Evolutionary conservation across 2,113 vertebrate species (phyloP), one percentile per base, ranked within the genome.

Genomic region (Lasiurus cinereus): DNA sequence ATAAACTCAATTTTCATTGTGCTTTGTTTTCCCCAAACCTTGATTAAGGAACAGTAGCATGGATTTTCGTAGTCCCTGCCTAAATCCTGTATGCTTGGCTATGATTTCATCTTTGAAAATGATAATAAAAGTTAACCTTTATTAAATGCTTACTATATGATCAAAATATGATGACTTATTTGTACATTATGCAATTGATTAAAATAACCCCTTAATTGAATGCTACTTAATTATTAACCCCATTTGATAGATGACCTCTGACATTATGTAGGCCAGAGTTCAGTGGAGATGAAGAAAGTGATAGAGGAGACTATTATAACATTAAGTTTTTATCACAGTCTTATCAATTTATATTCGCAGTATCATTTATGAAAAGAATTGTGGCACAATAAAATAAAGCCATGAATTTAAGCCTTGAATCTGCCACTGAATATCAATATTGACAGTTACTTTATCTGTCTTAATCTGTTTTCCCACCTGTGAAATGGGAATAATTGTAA

Each of bases 101-200:
- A 48, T 59, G 24, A 83, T 89, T 78, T 73, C 33, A 52, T 70
- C 11, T 80, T 67, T 95, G 66, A 52, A 88, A 91, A 72, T 50
- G 87, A 78, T 14, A 88, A 83, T 76, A 39, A 69, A 29, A 59
- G 24, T 11, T 59, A 76, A 83, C 0, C 1, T 77, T 82, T 72
- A 67, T 50, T 88, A 87, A 88, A 56, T 77, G 39, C 14, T 93
- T 69, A 83, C n/a, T 78, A 48, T 70, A 12, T 12, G 50, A 7
- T 77, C 15, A 67, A 6, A 78, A 85, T 39, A 54, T 24, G 62
- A 22, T 82, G 46, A 18, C n/a, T 46, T 79, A 1, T 36, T 18
- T n/a, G 39, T 79, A 14, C 6, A 50, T n/a, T 70, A 66, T 50
- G 10, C 19, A 70, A 56, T 59, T 64, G 10, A 70, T 83, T 88